These are phyloP conservation scores for Nematostella vectensis DNA, from an alignment of 92 coral and sea anemone species.

Conservation along the genomic window DNA sequence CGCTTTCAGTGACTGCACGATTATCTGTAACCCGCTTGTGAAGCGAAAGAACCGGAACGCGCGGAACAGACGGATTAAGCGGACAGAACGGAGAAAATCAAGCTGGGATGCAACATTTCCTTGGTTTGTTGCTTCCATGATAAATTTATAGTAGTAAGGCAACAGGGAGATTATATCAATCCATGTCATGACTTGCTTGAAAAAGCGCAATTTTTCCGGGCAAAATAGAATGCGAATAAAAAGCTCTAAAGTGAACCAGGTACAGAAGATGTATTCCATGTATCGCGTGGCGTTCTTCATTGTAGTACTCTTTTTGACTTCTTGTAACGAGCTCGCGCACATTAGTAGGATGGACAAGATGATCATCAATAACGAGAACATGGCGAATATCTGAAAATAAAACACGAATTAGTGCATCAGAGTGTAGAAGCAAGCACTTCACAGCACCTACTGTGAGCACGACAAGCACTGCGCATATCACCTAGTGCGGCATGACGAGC, in stretches of 20 bases:
- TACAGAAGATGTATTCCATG: slow-evolving; percentile 65
- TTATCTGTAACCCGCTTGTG: slow-evolving; percentile 90
- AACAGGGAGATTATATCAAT: slow-evolving; percentile 73
- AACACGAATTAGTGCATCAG: background rate
- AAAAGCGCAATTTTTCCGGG: slow-evolving; percentile 64
- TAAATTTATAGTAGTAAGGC: slow-evolving; percentile 59
- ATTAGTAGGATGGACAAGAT: slow-evolving; percentile 66
- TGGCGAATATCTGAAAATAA: slow-evolving; percentile 60
- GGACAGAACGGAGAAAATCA: slow-evolving; percentile 53
- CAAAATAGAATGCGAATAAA: slow-evolving; percentile 53
- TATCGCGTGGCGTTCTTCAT: slow-evolving; percentile 4
- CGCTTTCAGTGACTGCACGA: slow-evolving; percentile 90
- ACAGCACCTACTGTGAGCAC: no score
- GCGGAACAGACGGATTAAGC: slow-evolving; percentile 80
- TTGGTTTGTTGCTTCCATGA: slow-evolving; percentile 1
- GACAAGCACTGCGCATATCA: no score
- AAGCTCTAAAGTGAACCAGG: slow-evolving; percentile 86
- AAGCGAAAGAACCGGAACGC: slow-evolving; percentile 82
- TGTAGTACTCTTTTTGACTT: slow-evolving; percentile 4
- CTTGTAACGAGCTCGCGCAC: slow-evolving; percentile 68
- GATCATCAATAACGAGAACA: slow-evolving; percentile 71
- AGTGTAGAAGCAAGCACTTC: no score
- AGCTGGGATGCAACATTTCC: slow-evolving; percentile 1
- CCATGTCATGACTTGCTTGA: slow-evolving; percentile 79
- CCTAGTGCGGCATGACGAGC: no score